These are phyloP conservation scores for Tenthredo distinguenda DNA, from an alignment of 2,888 invertebrate genomes.

Conservation along the genomic window DNA sequence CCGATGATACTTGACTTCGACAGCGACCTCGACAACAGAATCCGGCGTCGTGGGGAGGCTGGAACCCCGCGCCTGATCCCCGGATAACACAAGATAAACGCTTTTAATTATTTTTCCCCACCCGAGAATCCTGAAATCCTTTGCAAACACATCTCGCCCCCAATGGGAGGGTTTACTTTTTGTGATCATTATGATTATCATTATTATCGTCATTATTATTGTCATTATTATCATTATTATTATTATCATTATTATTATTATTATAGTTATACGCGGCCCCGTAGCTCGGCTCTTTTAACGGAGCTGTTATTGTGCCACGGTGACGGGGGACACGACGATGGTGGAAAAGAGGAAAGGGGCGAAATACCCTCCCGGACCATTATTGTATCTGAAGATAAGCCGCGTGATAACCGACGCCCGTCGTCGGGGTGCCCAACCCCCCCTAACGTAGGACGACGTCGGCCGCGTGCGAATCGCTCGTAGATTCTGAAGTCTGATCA, in stretches of 20 bases:
- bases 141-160: constrained; percentile 64
- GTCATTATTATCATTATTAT: constrained; percentile 47
- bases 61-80: constrained; percentile 55
- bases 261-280: constrained; percentile 22
- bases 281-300: constrained; percentile 67
- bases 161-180: constrained; percentile 39
- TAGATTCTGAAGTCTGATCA: constrained; percentile 68
- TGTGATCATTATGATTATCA: constrained; percentile 52
- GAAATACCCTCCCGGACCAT: constrained; percentile 68
- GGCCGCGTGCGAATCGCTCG: constrained; percentile 66
- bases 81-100: constrained; percentile 67
- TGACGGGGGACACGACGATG: constrained; percentile 12
- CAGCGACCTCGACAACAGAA: constrained; percentile 24
- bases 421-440: constrained; percentile 55
- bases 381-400: constrained; percentile 74
- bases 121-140: constrained; percentile 62
- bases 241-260: constrained; percentile 48
- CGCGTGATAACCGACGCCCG: constrained; percentile 60
- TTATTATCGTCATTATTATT: constrained; percentile 10
- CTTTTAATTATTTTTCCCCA: constrained; percentile 69
- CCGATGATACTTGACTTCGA: constrained; percentile 41
- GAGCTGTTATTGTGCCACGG: constrained; percentile 68
- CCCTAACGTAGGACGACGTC: constrained; percentile 57
- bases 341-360: not conserved
- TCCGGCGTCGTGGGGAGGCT: constrained; percentile 7